Base-by-base conservation (phyloP, 2,888 invertebrate genomes). In the Drosophila melanocephala region DNA sequence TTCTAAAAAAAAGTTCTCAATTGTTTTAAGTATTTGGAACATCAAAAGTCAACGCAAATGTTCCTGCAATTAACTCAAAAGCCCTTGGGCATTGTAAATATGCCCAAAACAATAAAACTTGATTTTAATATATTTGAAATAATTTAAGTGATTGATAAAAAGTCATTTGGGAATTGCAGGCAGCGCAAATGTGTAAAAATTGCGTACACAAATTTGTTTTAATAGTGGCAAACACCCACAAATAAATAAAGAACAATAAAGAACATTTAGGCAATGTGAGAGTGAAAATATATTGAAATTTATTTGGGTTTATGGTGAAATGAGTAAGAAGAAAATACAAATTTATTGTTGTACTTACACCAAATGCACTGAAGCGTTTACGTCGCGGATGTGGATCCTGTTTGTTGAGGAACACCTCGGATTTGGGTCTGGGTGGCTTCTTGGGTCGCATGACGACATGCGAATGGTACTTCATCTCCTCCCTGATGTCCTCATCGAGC, bases 361-460 rank as follows among this genome's bases (percentile, higher is more conserved):
- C 98, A 95, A 98, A 99, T 94, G 98, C 98, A 93, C 98, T 98
- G 95, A 97, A 98, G 94, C 98, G 96, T 95, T 98, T 98, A 94
- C 97, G 95, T 94, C 97, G 96, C 86, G 96, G 95, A 94, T 96
- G 96, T 92, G 95, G 95, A 92, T 95, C 95, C 86, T 95, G 95
- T 92, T 96, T 96, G 93, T 97, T 97, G 89, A 98, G 96, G 94
- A 97, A 97, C 80, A 98, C 98, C 95, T 99, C 99, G 28, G 98
- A 98, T 94, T 98, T 98, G 91, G 99, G 99, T 95, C 99, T 95
- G 83, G 98, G 98, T 84, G 98, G 97, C 94, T 97, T 97, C 94
- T 97, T 97, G 91, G 97, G 97, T 95, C 98, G 95, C 94, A 97
- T 95, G 92, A 98, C 97, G 87, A 98, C 98, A 93, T 97, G 95